Evolutionary conservation across 2,113 vertebrate species (phyloP).

Genomic region (Symphodus melops): DNA sequence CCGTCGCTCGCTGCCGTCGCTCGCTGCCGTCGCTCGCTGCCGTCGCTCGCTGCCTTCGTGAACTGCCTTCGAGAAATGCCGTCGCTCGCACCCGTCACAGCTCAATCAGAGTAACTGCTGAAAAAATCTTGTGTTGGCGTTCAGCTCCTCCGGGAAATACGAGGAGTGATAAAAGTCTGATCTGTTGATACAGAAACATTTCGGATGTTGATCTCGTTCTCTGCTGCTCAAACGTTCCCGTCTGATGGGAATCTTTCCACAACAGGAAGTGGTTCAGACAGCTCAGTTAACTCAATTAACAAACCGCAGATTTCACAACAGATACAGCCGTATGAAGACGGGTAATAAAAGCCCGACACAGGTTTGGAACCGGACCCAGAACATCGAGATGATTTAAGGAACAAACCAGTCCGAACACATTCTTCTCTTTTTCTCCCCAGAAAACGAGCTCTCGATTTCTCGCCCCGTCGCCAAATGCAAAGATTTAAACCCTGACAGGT

Average conservation of each 20-base stretch:
- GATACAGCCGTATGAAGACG: constrained; percentile 2
- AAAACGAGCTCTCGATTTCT: neutral
- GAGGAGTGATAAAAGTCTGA: no score
- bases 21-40: no score
- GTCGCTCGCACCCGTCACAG: no score
- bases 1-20: no score
- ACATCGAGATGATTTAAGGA: constrained; percentile 1
- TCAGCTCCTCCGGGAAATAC: no score
- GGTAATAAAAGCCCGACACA: neutral
- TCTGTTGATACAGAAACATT: no score
- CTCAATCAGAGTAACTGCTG: no score
- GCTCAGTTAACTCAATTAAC: neutral
- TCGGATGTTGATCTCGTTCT: no score
- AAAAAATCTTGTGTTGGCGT: no score
- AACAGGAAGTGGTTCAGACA: neutral
- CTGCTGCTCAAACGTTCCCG: no score
- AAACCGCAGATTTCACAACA: neutral
- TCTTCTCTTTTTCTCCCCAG: constrained; percentile 12
- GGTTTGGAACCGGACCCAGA: neutral
- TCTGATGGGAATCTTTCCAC: neutral
- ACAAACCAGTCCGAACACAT: constrained; percentile 4
- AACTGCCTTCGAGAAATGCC: no score
- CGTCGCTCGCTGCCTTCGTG: no score
- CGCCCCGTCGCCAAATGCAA: neutral
- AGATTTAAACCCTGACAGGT: constrained; percentile 24